Evolutionary conservation across 2,888 invertebrate species (phyloP), one percentile per base, ranked within the genome.

Genomic region (Apodemia hepburni): DNA sequence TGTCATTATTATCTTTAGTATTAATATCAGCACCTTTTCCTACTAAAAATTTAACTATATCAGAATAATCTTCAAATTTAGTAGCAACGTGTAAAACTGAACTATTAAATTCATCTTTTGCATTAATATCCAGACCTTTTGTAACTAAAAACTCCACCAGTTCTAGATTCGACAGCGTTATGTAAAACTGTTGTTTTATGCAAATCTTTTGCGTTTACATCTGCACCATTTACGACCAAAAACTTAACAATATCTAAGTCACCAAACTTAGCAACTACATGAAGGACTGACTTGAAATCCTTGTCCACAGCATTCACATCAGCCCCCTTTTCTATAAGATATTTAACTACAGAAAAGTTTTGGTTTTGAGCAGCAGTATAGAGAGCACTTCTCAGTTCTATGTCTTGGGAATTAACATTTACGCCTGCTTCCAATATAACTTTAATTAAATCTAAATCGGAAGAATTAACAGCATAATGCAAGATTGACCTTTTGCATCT

Each of bases 101-200:
- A 49, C 66, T 33, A 63, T 64, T 3, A 35, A 29, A 27, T 35
- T 12, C n/a, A 58, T 58, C 58, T 58, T 58, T 33, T 17, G 11
- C 17, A 58, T 58, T 58, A 15, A 38, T n/a, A 33, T 58, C 18
- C 15, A 38, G 17, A 27, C 58, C 58, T 35, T 18, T n/a, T 35
- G 33, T 29, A 15, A 58, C 15, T 6, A 58, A 18, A 29, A n/a
- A 58, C 35, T 58, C 17, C 12, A 38, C 58, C 35, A 58, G 33
- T 6, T 58, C 58, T 15, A 61, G 22, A 27, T 49, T 29, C 45
- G 15, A 61, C 49, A 12, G 47, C 47, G 47, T 49, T 33, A 51
- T 45, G 22, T 33, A 47, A 58, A 42, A 54, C 60, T 49, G 65
- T 65, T 64, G 68, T 65, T 65, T 68, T 75, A 75, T 71, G 61